Evolutionary conservation across 2,113 vertebrate genomes (phyloP).

Genomic region (Cathartes aura): DNA sequence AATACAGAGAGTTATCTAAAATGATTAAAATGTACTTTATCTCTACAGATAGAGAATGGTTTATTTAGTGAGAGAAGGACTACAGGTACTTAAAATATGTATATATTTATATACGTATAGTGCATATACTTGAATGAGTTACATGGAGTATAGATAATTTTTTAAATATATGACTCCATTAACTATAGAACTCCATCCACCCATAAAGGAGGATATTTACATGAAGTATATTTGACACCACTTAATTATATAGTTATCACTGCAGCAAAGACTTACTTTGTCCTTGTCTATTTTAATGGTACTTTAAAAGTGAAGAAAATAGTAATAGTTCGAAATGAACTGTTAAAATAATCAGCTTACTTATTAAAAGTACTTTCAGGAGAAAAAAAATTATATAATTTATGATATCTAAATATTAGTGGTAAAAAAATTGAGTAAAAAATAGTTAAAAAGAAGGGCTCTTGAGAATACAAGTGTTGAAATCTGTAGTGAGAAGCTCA

Average conservation of each 20-base stretch:
- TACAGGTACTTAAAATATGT: background rate
- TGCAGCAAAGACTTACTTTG: background rate
- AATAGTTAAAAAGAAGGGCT: background rate
- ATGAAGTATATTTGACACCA: background rate
- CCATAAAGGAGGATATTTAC: background rate
- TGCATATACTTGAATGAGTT: background rate
- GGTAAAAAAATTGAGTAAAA: background rate
- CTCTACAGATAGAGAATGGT: background rate
- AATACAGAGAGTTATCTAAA: background rate
- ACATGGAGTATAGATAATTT: background rate
- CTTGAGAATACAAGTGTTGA: background rate
- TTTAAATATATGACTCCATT: background rate
- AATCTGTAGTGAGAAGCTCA: background rate
- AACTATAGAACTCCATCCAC: background rate
- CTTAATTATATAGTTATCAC: background rate
- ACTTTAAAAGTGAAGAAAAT: background rate
- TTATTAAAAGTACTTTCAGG: background rate
- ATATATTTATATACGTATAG: background rate
- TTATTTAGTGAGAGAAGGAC: background rate
- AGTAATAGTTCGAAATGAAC: background rate
- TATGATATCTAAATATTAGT: background rate
- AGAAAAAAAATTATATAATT: background rate
- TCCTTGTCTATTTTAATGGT: background rate
- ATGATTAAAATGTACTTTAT: background rate
- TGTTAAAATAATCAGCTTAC: background rate